phyloP scores from a whole-genome alignment of 2,888 invertebrate species.

The Sclerodermus sp. region DNA sequence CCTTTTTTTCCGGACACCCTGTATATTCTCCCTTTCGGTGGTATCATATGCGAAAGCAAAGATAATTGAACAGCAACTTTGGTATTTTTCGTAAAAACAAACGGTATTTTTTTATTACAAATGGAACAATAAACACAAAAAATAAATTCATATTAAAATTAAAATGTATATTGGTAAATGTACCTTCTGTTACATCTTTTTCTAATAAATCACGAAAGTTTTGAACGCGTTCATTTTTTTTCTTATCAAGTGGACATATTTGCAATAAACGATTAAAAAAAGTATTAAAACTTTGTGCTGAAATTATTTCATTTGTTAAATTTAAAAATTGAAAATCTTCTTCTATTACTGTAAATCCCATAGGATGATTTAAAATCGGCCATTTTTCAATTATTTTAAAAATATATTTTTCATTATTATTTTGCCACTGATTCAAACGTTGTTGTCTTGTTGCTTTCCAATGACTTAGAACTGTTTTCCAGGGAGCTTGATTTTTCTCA shows the following conservation, averaged over 20 bases:
- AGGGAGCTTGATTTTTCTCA: slow-evolving; percentile 5
- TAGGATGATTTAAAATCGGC: slow-evolving; percentile 7
- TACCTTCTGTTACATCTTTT: background rate
- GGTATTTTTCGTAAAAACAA: no score
- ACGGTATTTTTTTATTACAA: no score
- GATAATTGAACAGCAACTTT: slow-evolving; percentile 6
- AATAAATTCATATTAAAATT: background rate
- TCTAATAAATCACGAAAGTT: background rate
- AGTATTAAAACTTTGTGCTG: background rate
- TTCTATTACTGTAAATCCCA: slow-evolving; percentile 3
- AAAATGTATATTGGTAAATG: background rate
- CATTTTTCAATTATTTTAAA: slow-evolving; percentile 6
- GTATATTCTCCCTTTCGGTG: slow-evolving; percentile 10
- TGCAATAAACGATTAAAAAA: slow-evolving; percentile 2
- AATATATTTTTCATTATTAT: background rate
- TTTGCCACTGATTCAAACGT: background rate
- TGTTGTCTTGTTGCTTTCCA: slow-evolving; percentile 2
- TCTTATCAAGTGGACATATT: background rate
- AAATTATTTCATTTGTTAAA: background rate
- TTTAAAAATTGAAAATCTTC: slow-evolving; percentile 4
- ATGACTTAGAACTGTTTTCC: slow-evolving; percentile 4
- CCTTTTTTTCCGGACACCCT: no score
- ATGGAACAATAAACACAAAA: no score
- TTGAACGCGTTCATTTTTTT: background rate
- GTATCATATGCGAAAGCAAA: slow-evolving; percentile 6